Evolutionary conservation across 1,140 invertebrate species (phyloP).

Genomic region (Mya arenaria): DNA sequence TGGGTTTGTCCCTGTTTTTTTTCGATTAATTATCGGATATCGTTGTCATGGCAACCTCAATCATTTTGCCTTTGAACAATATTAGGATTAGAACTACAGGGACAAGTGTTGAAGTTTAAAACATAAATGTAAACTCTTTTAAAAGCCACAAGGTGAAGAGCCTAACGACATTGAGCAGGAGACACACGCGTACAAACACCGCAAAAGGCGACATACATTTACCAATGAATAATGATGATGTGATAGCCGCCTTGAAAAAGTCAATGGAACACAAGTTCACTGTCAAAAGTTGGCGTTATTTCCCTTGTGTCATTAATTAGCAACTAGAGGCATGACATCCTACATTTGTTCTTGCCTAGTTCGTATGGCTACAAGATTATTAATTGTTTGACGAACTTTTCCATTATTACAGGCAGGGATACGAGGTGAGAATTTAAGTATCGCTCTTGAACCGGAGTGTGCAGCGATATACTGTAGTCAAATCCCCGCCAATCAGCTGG

Average conservation of each 20-base stretch:
- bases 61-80: too few species aligned
- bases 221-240: not conserved
- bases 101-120: too few species aligned
- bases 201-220: too few species aligned
- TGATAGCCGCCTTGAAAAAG: not conserved
- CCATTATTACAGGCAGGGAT: constrained; percentile 27
- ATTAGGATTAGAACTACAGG: too few species aligned
- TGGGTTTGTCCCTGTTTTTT: too few species aligned
- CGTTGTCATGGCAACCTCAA: too few species aligned
- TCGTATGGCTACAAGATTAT: not conserved
- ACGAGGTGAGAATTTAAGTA: not conserved
- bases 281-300: not conserved
- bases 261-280: not conserved
- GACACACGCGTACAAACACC: too few species aligned
- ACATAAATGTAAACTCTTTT: too few species aligned
- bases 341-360: not conserved
- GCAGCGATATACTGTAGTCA: constrained; percentile 46
- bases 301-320: not conserved
- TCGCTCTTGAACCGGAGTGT: constrained; percentile 38
- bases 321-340: not conserved
- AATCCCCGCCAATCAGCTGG: constrained; percentile 9
- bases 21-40: too few species aligned
- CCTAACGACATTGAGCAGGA: too few species aligned
- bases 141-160: too few species aligned
- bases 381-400: not conserved